phyloP scores from a whole-genome alignment of 2,888 invertebrate species.

The Orchesellides sinensis region DNA sequence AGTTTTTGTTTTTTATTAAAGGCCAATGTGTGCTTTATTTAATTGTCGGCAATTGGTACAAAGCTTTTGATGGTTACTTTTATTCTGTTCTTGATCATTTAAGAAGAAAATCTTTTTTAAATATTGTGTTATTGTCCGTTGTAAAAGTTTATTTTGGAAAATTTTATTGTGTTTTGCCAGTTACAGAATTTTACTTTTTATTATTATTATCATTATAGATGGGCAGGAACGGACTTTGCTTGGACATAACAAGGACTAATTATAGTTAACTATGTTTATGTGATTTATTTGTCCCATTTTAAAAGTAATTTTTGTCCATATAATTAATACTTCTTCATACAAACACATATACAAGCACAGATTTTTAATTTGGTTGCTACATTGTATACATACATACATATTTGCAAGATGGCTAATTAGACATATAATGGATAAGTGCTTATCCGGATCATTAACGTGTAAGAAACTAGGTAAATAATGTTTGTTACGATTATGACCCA shows the following conservation, averaged over 20 bases:
- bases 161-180: conserved; percentile 27
- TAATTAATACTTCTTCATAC: neutral
- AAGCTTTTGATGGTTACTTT: conserved; percentile 39
- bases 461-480: conserved; percentile 40
- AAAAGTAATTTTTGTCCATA: neutral
- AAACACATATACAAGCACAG: conserved; percentile 14
- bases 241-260: conserved; percentile 50
- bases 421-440: conserved; percentile 9
- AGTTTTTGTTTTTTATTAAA: conserved; percentile 7
- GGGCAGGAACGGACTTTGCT: conserved; percentile 53
- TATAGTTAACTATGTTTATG: conserved; percentile 15
- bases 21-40: conserved; percentile 27
- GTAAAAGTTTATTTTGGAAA: neutral
- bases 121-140: conserved; percentile 34
- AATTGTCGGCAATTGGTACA: conserved; percentile 25
- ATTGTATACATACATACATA: neutral
- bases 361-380: neutral
- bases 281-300: conserved; percentile 22
- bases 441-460: conserved; percentile 42
- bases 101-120: neutral
- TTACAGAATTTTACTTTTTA: neutral
- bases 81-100: conserved; percentile 23
- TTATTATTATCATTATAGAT: conserved; percentile 4
- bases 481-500: conserved; percentile 19
- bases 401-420: neutral